Conservation (phyloP, 1,140 invertebrate genomes). For the Cherax quadricarinatus region DNA sequence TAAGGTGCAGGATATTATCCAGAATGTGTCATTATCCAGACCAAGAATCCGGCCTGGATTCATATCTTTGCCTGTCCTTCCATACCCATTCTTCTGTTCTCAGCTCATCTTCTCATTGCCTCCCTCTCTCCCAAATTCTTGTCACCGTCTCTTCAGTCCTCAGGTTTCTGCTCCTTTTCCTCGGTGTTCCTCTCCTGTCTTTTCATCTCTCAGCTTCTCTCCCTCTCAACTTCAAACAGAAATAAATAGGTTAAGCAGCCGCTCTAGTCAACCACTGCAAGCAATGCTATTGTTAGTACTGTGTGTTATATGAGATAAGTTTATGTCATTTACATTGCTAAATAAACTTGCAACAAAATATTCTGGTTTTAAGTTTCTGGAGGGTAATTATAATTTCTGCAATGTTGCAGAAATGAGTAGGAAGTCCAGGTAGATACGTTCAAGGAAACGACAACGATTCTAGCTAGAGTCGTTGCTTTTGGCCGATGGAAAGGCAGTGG, state of each 20-base stretch:
- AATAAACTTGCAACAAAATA: constrained; percentile 35
- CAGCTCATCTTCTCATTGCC: background rate
- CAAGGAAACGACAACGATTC: too few species aligned
- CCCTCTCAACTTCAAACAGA: background rate
- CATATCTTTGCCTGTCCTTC: too few species aligned
- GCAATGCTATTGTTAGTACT: constrained; percentile 12
- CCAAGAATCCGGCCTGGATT: background rate
- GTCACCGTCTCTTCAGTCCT: background rate
- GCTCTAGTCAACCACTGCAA: constrained; percentile 47
- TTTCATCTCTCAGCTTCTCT: background rate
- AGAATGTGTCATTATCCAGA: too few species aligned
- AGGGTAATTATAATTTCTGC: too few species aligned
- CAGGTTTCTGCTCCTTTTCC: too few species aligned
- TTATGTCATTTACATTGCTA: constrained; percentile 51
- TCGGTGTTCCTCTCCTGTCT: background rate
- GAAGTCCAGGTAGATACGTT: too few species aligned
- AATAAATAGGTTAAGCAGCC: constrained; percentile 35
- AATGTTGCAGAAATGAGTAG: too few species aligned
- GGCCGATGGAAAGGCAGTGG: too few species aligned
- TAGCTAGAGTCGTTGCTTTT: too few species aligned
- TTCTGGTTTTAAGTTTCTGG: background rate
- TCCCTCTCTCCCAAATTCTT: background rate
- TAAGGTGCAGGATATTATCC: too few species aligned
- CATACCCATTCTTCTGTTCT: background rate
- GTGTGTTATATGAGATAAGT: constrained; percentile 37